Base-by-base conservation (phyloP, 2,797 vertebrate species). In the Numenius phaeopus region DNA sequence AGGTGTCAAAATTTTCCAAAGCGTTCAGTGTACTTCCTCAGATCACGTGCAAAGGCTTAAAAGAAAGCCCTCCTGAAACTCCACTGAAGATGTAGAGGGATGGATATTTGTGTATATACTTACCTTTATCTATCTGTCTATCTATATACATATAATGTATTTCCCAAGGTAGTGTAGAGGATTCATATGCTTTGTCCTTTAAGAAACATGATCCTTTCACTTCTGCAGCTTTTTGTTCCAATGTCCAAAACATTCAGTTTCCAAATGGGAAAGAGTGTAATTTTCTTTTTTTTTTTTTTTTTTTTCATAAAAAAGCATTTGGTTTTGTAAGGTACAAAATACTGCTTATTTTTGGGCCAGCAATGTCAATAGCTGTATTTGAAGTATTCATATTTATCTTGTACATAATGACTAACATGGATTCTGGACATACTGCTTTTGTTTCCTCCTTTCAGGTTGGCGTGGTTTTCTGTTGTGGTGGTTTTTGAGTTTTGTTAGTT, bases 201-300 rank as follows among this genome's bases (percentile, higher is more conserved):
- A 75, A 61, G 49, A 64, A 21, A 46, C 8, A 32, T 0, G 0
- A 49, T 29, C 10, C 8, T 66, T 85, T 65, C 30, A 19, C 9
- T 94, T 83, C 90, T 57, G n/a, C 61, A 83, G 11, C n/a, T 64
- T 4, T 24, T 87, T 67, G 11, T 78, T 86, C 37, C 26, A n/a
- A 13, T 39, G 44, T 47, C 59, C 24, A 80, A 3, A 2, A 3
- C 3, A 9, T 49, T 79, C 32, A 21, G 16, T 72, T 87, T 84
- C 49, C 42, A 76, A 76, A 87, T 15, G 4, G 19, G 21, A 93
- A 87, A 69, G 71, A 49, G 3, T 10, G 11, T 54, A 9, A 27
- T 17, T 27, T 49, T n/a, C n/a, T n/a, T 49, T 54, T 10, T 10
- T 7, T 23, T 6, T 42, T 7, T 22, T 7, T 42, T 7, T 23